Base-by-base conservation (phyloP, 2,888 invertebrate species). In the Idaea biselata region DNA sequence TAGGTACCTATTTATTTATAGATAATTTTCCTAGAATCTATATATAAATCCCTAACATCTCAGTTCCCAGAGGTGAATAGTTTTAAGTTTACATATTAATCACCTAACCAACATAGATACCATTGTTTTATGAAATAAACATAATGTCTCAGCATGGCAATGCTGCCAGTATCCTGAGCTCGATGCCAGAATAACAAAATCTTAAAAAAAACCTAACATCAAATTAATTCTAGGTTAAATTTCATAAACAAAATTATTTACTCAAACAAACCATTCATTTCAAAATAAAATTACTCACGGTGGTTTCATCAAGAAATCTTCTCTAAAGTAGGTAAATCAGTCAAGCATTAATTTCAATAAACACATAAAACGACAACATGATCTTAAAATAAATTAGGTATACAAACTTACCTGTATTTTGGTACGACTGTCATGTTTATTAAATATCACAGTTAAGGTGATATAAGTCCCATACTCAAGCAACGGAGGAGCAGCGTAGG, bases 281-380 rank as follows among this genome's bases (percentile, higher is more conserved):
- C 44, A 44, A 44, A 44, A 44, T 44, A 44, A 44, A 44, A 44
- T 44, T 44, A 44, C 14, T 44, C 44, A 44, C 44, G 44, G 14
- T 44, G 44, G 44, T 44, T 44, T 44, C 44, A 44, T 44, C 44
- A 44, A 44, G 44, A 44, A 44, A 44, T 44, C 44, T 44, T 44
- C 44, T 14, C 14, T 44, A 11, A 5, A 44, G 44, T 11, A 44
- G 14, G 44, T 44, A 11, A 44, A 14, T 44, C 44, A 44, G 44
- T 44, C 44, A 44, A 8, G 14, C 44, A 44, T 44, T 44, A 44
- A 44, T 44, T 44, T 44, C 44, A 44, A 11, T 44, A 44, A 44
- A 44, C 44, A 44, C 44, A 44, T 44, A 14, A 44, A 44, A 44
- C 44, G 44, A 44, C 14, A 44, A 44, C 44, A 44, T 44, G 44